Evolutionary conservation across 2,888 invertebrate species (phyloP), one percentile per base, ranked within the genome.

Genomic region (Chesias legatella): DNA sequence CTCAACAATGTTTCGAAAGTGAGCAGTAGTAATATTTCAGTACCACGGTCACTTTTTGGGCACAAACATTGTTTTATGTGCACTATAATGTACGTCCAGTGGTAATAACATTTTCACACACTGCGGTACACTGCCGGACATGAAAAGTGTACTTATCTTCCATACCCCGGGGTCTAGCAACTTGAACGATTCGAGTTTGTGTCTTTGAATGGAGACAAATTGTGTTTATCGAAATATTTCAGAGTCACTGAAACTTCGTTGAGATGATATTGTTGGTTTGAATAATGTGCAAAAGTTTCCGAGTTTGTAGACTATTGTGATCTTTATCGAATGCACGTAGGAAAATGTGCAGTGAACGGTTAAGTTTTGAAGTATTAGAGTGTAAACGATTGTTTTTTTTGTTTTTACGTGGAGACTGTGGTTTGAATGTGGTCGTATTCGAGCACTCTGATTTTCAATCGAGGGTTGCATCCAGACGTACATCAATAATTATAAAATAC

Each of bases 191-290:
- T 38, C 23, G 20, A 35, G 32, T 35, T 25, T 22, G 25, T 17
- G n/a, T 22, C 34, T 33, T 28, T 44, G 36, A 40, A 45, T 45
- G 24, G 40, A 40, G 40, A 45, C 44, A 36, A 40, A 45, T 45
- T 29, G 36, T 33, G 40, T 36, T 40, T 36, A 40, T 33, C 35
- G 36, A 40, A 36, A 36, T 45, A 40, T 40, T 33, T 24, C 31
- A 34, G 25, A 24, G 10, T 25, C 26, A 29, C 29, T 1, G 1
- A 6, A 4, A 9, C 35, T 35, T 31, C 40, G 35, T 10, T 10
- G 9, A 33, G 28, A 28, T 25, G 28, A 39, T 39, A 39, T 39
- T 35, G 39, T 39, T 44, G 31, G 23, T 28, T 44, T 40, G 25
- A 45, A 36, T 39, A 40, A 44, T 39, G 38, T 28, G 28, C 13